Evolutionary conservation across 2,113 vertebrate species (phyloP).

Genomic region (Oostethus manadensis): DNA sequence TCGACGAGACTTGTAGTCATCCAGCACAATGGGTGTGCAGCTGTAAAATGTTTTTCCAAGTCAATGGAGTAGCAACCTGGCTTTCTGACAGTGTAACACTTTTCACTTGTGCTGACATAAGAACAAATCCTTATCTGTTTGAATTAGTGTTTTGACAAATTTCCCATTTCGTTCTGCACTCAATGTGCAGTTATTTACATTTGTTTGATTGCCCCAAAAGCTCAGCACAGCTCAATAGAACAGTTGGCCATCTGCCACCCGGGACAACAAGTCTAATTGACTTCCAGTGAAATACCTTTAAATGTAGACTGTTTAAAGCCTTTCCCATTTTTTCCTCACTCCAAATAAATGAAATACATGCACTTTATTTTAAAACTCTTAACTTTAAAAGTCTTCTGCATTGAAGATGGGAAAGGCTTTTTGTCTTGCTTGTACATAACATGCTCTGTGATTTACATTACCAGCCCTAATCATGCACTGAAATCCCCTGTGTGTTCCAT

Average conservation of each 20-base stretch:
- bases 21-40: conserved; percentile 1
- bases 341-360: conserved; percentile 9
- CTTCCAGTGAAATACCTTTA: conserved; percentile 38
- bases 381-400: too few relatives aligned
- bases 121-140: conserved; percentile 26
- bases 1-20: conserved; percentile 37
- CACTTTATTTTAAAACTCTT: conserved; percentile 1
- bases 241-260: conserved; percentile 23
- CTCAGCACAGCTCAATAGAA: conserved; percentile 10
- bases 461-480: not conserved
- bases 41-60: conserved; percentile 8
- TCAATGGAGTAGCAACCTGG: not conserved
- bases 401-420: conserved; percentile 4
- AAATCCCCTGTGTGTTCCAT: not conserved
- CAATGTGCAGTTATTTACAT: conserved; percentile 3
- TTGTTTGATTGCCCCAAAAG: conserved; percentile 14
- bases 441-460: not conserved
- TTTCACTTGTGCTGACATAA: conserved; percentile 18
- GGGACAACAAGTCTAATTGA: conserved; percentile 54
- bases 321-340: conserved; percentile 29
- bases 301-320: conserved; percentile 37
- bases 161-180: not conserved
- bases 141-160: conserved; percentile 1
- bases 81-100: conserved; percentile 4
- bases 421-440: not conserved